A percentile compares a stretch with the other conserved stretches of the same genome.
These are phyloP conservation scores for Clistopyga incitator DNA, from an alignment of 2,888 invertebrate genomes.

Conservation along the genomic window DNA sequence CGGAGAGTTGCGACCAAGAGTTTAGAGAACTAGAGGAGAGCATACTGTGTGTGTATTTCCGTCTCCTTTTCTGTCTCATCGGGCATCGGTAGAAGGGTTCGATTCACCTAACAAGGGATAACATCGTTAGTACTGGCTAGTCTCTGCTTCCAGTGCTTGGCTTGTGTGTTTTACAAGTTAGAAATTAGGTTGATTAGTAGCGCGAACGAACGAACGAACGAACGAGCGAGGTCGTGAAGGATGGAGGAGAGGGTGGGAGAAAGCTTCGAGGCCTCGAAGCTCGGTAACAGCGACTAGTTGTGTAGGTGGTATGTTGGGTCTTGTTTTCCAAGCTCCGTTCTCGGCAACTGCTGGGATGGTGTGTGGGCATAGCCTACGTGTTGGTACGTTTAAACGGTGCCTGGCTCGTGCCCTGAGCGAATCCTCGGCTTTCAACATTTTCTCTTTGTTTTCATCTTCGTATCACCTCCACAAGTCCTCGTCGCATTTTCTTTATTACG, in stretches of 20 bases:
- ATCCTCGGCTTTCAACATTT: conserved; percentile 36
- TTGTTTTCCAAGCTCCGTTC: conserved; percentile 44
- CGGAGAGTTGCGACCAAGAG: conserved; percentile 41
- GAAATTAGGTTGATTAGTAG: conserved; percentile 84
- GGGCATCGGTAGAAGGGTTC: conserved; percentile 77
- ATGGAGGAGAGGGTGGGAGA: conserved; percentile 32
- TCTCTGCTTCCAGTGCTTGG: conserved; percentile 68
- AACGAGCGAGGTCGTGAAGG: conserved; percentile 69
- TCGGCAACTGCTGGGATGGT: conserved; percentile 31
- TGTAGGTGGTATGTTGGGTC: conserved; percentile 21
- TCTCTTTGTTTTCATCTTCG: conserved; percentile 16
- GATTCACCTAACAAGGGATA: conserved; percentile 83
- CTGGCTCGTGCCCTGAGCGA: conserved; percentile 20
- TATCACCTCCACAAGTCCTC: conserved; percentile 2
- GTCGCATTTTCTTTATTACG: conserved; percentile 31
- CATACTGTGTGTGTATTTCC: conserved; percentile 32
- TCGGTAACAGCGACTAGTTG: conserved; percentile 12
- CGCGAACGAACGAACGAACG: conserved; percentile 70
- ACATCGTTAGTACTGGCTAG: conserved; percentile 80
- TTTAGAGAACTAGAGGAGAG: conserved; percentile 56
- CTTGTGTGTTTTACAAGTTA: conserved; percentile 84
- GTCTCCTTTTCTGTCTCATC: conserved; percentile 56
- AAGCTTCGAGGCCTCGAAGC: conserved; percentile 43
- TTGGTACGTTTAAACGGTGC: conserved; percentile 26
- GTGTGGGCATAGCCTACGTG: conserved; percentile 3